Percentiles rank a stretch among this genome's conserved stretches.
phyloP scores from a whole-genome alignment of 1,140 invertebrate species.

The Pseudachorutes palmiensis region DNA sequence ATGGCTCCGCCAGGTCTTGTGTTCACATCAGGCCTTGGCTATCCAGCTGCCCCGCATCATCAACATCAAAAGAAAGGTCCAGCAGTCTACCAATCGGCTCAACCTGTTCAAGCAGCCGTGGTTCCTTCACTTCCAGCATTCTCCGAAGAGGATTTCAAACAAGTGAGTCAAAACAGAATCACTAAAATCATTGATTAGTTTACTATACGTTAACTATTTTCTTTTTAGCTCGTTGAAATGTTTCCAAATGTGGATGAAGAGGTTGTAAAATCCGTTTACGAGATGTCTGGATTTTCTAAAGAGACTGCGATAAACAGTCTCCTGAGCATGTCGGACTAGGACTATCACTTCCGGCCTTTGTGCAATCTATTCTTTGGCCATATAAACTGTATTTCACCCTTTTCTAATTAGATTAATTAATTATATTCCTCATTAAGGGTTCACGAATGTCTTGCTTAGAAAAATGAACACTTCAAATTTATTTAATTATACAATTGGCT shows the following conservation, averaged over 20 bases:
- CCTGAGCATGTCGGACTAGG: slow-evolving; percentile 70
- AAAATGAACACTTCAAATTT: too few species aligned
- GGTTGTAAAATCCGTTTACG: slow-evolving; percentile 81
- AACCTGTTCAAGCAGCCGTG: slow-evolving; percentile 32
- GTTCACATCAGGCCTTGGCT: not conserved
- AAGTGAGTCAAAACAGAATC: too few species aligned
- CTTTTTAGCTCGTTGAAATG: slow-evolving; percentile 80
- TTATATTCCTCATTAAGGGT: not conserved
- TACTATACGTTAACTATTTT: too few species aligned
- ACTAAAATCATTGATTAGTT: too few species aligned
- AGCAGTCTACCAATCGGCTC: slow-evolving; percentile 40
- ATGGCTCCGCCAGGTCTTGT: slow-evolving; percentile 18
- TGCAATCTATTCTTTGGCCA: too few species aligned
- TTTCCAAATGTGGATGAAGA: slow-evolving; percentile 90
- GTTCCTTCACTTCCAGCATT: slow-evolving; percentile 31
- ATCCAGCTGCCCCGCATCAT: not conserved
- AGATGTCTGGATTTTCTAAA: slow-evolving; percentile 81
- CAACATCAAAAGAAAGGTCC: slow-evolving; percentile 37
- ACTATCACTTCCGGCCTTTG: too few species aligned
- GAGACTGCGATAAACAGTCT: slow-evolving; percentile 82
- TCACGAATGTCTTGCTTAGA: too few species aligned
- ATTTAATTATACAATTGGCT: too few species aligned
- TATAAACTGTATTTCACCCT: not conserved
- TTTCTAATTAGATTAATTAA: not conserved
- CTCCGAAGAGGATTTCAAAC: slow-evolving; percentile 62